Evolutionary conservation across 2,888 invertebrate genomes (phyloP).

Genomic region (Saturnia pavonia): DNA sequence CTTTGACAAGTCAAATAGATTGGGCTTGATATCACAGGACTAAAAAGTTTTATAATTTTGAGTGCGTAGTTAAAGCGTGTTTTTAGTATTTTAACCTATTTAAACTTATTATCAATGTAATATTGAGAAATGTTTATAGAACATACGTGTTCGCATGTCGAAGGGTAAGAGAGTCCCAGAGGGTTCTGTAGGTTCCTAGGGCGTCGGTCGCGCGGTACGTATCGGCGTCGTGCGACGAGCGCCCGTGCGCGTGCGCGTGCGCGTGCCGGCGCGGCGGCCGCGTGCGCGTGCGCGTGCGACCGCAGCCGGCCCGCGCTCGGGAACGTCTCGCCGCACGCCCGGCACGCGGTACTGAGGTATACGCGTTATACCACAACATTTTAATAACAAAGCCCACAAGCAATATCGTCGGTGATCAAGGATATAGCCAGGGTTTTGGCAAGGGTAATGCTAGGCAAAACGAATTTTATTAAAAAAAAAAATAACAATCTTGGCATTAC

Average conservation of each 20-base stretch:
- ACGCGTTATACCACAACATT: neutral
- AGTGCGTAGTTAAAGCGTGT: no score
- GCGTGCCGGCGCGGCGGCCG: neutral
- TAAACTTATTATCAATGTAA: no score
- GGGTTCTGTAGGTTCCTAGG: neutral
- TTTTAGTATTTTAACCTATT: no score
- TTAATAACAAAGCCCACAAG: neutral
- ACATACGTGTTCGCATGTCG: slow-evolving; percentile 7
- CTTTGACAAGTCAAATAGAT: no score
- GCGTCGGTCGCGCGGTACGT: neutral
- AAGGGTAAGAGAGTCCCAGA: neutral
- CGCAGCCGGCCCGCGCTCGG: neutral
- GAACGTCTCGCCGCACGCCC: slow-evolving; percentile 8
- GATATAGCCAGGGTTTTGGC: no score
- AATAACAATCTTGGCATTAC: no score
- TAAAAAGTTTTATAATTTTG: no score
- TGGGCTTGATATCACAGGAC: no score
- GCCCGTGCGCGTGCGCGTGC: neutral
- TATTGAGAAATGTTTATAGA: neutral
- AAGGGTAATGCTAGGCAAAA: no score
- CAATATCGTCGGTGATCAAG: no score
- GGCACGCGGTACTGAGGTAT: neutral
- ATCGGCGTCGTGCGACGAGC: neutral
- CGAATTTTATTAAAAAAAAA: no score
- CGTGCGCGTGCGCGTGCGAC: slow-evolving; percentile 19